Evolutionary conservation across 1,140 invertebrate genomes (phyloP).

Genomic region (Adelges cooleyi): DNA sequence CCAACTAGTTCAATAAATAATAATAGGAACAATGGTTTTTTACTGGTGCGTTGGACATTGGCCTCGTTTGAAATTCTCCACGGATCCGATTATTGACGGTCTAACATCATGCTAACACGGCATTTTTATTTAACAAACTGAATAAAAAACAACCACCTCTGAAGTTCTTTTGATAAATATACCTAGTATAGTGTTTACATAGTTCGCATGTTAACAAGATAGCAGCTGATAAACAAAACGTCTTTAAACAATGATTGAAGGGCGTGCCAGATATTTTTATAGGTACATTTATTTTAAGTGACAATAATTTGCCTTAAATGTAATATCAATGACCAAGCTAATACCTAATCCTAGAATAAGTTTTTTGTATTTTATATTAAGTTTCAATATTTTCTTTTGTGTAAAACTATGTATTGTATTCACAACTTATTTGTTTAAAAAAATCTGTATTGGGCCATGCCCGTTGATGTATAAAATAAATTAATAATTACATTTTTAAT

Average conservation of each 20-base stretch:
- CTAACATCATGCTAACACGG: conserved; percentile 20
- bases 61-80: conserved; percentile 25
- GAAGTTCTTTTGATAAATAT: background rate
- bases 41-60: conserved; percentile 1
- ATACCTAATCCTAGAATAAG: too few relatives aligned
- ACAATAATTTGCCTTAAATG: too few relatives aligned
- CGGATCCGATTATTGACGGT: conserved; percentile 23
- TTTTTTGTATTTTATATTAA: too few relatives aligned
- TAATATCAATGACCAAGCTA: too few relatives aligned
- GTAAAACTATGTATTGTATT: too few relatives aligned
- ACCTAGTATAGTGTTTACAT: background rate
- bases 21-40: conserved; percentile 23
- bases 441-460: too few relatives aligned
- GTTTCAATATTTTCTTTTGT: too few relatives aligned
- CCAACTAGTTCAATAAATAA: conserved; percentile 9
- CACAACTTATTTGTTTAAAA: too few relatives aligned
- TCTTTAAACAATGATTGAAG: background rate
- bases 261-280: background rate
- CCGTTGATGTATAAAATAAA: too few relatives aligned
- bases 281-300: background rate
- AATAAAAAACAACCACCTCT: background rate
- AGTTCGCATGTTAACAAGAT: background rate
- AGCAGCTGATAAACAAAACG: conserved; percentile 8
- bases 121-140: conserved; percentile 4
- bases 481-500: too few relatives aligned